A percentile compares a stretch with the other conserved stretches of the same genome.
Conservation (phyloP, 2,113 vertebrate genomes). For the Chloebia gouldiae region DNA sequence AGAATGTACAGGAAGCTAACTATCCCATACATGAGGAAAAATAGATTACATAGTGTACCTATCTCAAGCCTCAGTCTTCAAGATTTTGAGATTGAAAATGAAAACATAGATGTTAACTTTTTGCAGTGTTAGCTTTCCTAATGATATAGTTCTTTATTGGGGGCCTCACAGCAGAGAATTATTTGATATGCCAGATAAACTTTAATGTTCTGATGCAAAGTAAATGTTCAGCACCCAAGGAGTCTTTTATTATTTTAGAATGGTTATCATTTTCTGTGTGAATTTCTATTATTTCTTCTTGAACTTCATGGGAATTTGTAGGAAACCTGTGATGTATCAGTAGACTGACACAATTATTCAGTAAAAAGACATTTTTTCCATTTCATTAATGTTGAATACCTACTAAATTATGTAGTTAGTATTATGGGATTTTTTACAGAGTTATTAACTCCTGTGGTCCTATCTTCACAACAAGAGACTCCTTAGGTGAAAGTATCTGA, state of each 20-base stretch:
- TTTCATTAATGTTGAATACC: background rate
- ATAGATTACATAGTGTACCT: accelerated
- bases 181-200: background rate
- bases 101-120: background rate
- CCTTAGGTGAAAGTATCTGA: background rate
- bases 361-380: background rate
- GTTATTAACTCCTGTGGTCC: background rate
- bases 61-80: background rate
- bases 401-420: background rate
- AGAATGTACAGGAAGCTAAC: background rate
- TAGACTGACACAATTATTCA: background rate
- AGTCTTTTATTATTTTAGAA: background rate
- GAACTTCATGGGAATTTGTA: background rate
- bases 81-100: background rate
- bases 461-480: background rate
- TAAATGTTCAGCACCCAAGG: background rate
- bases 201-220: background rate
- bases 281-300: background rate
- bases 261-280: background rate
- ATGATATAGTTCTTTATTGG: background rate
- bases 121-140: background rate
- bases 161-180: background rate
- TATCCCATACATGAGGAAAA: background rate
- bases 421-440: background rate
- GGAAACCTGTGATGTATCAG: background rate